Percentiles rank a stretch among this genome's conserved stretches.
These are phyloP conservation scores for Noctua fimbriata DNA, from an alignment of 2,888 invertebrate species.

Conservation along the genomic window DNA sequence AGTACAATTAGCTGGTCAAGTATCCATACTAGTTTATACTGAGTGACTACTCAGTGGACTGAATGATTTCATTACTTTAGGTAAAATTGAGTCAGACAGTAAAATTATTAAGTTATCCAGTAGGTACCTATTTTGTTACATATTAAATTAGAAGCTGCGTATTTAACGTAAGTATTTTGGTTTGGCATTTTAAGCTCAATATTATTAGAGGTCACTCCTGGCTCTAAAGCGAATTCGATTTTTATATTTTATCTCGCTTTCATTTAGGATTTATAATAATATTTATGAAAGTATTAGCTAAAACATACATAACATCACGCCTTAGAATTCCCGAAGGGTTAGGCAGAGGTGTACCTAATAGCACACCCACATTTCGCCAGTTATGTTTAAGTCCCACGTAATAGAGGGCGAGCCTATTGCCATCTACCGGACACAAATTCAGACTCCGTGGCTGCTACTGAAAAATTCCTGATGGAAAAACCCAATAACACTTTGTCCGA, in stretches of 20 bases:
- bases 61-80: constrained; percentile 42
- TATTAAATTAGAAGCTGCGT: constrained; percentile 2
- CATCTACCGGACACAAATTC: too few species aligned
- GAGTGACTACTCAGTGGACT: constrained; percentile 31
- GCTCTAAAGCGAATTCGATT: not conserved
- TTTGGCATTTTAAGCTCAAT: constrained; percentile 9
- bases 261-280: not conserved
- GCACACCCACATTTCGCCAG: too few species aligned
- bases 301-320: constrained; percentile 1
- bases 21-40: constrained; percentile 48
- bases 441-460: too few species aligned
- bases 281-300: not conserved
- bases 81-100: constrained; percentile 18
- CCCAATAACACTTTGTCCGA: too few species aligned
- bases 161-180: not conserved
- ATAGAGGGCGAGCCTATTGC: too few species aligned
- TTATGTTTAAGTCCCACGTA: too few species aligned
- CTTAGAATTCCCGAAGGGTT: too few species aligned
- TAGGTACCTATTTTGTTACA: not conserved
- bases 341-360: too few species aligned
- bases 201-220: not conserved
- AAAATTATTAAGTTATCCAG: not conserved
- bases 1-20: constrained; percentile 67
- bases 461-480: too few species aligned
- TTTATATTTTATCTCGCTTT: not conserved